Conservation (phyloP, 2,113 vertebrate species). For the Gobius niger region DNA sequence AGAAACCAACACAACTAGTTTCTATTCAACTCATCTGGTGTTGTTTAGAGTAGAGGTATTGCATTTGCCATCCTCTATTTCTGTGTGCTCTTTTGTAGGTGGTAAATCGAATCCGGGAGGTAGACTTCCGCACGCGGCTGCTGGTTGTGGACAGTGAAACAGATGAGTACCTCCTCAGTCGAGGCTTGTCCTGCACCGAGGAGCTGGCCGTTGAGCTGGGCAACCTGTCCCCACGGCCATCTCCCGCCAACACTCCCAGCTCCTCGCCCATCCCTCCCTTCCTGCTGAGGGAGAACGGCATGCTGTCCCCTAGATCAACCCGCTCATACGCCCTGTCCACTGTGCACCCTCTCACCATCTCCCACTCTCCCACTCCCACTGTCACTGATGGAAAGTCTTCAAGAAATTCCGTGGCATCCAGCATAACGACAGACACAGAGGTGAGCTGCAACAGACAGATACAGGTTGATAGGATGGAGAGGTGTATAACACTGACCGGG, state of each 20-base stretch:
- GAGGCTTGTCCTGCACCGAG: slow-evolving; percentile 82
- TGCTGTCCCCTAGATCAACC: slow-evolving; percentile 25
- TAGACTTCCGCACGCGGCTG: slow-evolving; percentile 84
- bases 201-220: slow-evolving; percentile 81
- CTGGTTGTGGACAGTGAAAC: slow-evolving; percentile 91
- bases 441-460: slow-evolving; percentile 35
- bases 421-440: slow-evolving; percentile 51
- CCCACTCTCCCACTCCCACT: slow-evolving; percentile 14
- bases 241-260: slow-evolving; percentile 40
- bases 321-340: slow-evolving; percentile 1
- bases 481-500: neutral
- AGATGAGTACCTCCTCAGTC: slow-evolving; percentile 82
- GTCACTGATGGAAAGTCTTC: slow-evolving; percentile 21
- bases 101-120: slow-evolving; percentile 86
- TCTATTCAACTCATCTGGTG: neutral
- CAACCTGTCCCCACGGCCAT: slow-evolving; percentile 64
- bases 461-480: slow-evolving; percentile 3
- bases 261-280: slow-evolving; percentile 53
- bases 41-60: no score
- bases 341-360: slow-evolving; percentile 9
- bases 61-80: neutral
- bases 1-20: neutral
- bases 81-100: slow-evolving; percentile 74
- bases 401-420: slow-evolving; percentile 51
- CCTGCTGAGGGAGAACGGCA: slow-evolving; percentile 20